These are phyloP conservation scores for Microcebus murinus DNA, from an alignment of 2,113 vertebrate species.

Conservation along the genomic window DNA sequence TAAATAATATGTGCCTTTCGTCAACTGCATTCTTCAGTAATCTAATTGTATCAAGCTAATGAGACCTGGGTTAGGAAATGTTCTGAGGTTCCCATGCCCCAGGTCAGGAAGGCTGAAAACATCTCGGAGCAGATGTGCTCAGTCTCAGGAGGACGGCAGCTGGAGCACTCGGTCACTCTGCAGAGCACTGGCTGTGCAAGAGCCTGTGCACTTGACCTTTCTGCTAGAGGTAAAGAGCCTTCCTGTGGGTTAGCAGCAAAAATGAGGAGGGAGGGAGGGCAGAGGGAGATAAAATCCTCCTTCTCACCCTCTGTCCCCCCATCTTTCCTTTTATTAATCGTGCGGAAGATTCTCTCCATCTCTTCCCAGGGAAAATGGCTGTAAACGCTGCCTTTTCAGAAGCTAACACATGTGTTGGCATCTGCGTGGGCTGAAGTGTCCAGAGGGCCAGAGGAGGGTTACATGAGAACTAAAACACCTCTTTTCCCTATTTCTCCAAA, in stretches of 20 bases:
- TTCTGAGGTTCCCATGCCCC: constrained; percentile 71
- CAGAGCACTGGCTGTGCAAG: constrained; percentile 1
- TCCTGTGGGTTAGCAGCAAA: not conserved
- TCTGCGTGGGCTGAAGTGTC: not conserved
- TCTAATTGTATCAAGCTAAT: constrained; percentile 74
- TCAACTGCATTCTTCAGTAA: constrained; percentile 75
- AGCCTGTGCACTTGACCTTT: constrained; percentile 17
- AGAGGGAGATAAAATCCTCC: not conserved
- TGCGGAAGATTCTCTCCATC: constrained; percentile 58
- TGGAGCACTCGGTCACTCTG: constrained; percentile 53
- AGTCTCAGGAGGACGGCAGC: constrained; percentile 62
- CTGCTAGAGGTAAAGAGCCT: constrained; percentile 4
- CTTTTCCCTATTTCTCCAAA: constrained; percentile 27
- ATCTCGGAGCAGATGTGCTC: constrained; percentile 72
- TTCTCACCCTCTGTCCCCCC: not conserved
- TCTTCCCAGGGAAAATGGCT: constrained; percentile 53
- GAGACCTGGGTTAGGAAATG: constrained; percentile 79
- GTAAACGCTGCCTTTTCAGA: constrained; percentile 42
- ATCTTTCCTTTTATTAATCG: constrained; percentile 45
- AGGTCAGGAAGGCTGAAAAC: constrained; percentile 70
- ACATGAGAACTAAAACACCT: not conserved
- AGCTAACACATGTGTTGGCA: not conserved
- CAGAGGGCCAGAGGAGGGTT: not conserved
- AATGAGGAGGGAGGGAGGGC: not conserved
- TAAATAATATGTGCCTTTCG: constrained; percentile 74